phyloP scores from a whole-genome alignment of 2,888 invertebrate species.

The Lypha dubia region DNA sequence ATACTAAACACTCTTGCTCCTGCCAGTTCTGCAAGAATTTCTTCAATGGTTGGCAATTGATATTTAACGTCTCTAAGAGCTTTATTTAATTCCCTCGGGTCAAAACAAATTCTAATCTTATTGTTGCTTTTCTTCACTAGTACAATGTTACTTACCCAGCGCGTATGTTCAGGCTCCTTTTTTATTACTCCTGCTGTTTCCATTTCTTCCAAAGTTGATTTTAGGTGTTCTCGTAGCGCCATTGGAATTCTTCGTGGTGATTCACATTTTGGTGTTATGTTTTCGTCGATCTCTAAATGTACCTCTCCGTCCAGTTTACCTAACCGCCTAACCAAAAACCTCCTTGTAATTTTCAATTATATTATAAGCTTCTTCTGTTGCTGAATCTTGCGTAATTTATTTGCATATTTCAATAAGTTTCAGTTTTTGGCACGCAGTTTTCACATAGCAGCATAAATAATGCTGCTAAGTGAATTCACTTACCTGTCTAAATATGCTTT shows the following conservation, averaged over 20 bases:
- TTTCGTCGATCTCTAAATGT: slow-evolving; percentile 18
- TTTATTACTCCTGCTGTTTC: background rate
- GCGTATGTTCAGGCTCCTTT: slow-evolving; percentile 13
- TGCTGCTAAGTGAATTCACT: no score
- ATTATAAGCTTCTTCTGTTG: slow-evolving; percentile 1
- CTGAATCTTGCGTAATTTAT: background rate
- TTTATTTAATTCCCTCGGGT: slow-evolving; percentile 7
- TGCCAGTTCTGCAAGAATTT: slow-evolving; percentile 3
- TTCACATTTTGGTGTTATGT: slow-evolving; percentile 11
- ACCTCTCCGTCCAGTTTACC: slow-evolving; percentile 9
- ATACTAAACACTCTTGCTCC: slow-evolving; percentile 10
- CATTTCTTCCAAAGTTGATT: slow-evolving; percentile 19
- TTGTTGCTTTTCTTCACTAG: slow-evolving; percentile 24
- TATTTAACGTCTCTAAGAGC: slow-evolving; percentile 14
- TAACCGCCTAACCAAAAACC: slow-evolving; percentile 17
- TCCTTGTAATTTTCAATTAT: slow-evolving; percentile 24
- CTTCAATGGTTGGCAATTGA: slow-evolving; percentile 3
- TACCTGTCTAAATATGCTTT: no score
- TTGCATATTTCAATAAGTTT: slow-evolving; percentile 26
- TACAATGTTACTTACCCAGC: slow-evolving; percentile 23
- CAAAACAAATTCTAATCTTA: slow-evolving; percentile 19
- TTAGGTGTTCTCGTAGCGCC: slow-evolving; percentile 23
- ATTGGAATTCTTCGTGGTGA: slow-evolving; percentile 13
- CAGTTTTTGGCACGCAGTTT: slow-evolving; percentile 3
- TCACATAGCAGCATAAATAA: no score